Evolutionary conservation across 2,888 invertebrate genomes (phyloP), one percentile per base, ranked within the genome.

Genomic region (Omphaloscelis lunosa): DNA sequence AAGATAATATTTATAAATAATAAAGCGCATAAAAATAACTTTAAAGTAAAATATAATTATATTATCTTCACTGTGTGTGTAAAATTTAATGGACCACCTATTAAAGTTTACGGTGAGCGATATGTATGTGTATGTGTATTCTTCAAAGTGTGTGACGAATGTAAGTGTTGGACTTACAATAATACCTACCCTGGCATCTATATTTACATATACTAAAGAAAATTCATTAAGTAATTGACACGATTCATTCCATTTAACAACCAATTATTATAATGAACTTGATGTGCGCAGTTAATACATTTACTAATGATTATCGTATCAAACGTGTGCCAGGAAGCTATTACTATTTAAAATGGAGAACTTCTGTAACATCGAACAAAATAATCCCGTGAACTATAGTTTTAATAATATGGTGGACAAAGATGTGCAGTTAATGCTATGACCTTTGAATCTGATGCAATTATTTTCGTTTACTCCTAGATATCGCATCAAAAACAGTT

Each of bases 371-470:
- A 34, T 15, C 7, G 20, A 61, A 61, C 23, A 12, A 27, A 77
- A 61, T 12, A 45, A 27, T 53, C 17, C 11, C 0, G 23, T 17
- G 2, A 11, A 11, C 2, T 11, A 0, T n/a, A 20, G 12, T 17
- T 23, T 29, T 0, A 63, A 62, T n/a, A 79, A 65, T 78, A 3
- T 51, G 0, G 56, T 79, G 20, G 79, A 79, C 39, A 67, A 67
- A 41, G 66, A 78, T n/a, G 48, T 79, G 1, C 71, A 78, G n/a
- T 48, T 48, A 39, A 66, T 71, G 79, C 8, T 78, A 6, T 11
- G 17, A 65, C 78, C 77, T 59, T 59, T 78, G 39, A 77, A 70
- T 27, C 20, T 70, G 6, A 27, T 65, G 51, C 78, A 78, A n/a
- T 17, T 59, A 0, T 8, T 77, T 23, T 59, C 63, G 8, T 53